These are phyloP conservation scores for Dolomedes plantarius DNA, from an alignment of 2,888 invertebrate species.

Conservation along the genomic window DNA sequence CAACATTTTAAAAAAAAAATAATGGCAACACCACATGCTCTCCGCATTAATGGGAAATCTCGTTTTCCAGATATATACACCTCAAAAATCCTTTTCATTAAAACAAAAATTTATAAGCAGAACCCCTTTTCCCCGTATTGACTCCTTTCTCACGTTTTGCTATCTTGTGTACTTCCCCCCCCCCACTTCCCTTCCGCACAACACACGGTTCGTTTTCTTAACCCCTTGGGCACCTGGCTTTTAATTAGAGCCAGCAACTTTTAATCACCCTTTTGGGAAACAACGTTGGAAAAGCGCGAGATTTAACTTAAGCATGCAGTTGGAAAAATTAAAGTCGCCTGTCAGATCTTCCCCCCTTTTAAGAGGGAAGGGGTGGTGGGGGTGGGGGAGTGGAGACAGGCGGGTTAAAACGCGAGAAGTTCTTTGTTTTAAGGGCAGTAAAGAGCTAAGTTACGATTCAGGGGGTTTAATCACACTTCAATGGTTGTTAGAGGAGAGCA, in stretches of 20 bases:
- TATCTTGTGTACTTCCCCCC: conserved; percentile 1
- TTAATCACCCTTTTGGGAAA: conserved; percentile 65
- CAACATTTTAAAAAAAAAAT: background rate
- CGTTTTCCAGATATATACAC: background rate
- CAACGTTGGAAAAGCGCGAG: conserved; percentile 25
- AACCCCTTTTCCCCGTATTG: background rate
- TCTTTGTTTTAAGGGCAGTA: conserved; percentile 49
- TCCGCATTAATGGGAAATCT: background rate
- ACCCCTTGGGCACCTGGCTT: conserved; percentile 58
- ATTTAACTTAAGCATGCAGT: conserved; percentile 50
- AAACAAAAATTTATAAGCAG: conserved; percentile 10
- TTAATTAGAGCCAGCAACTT: conserved; percentile 69
- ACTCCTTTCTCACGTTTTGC: conserved; percentile 4
- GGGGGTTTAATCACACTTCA: conserved; percentile 43
- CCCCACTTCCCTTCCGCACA: conserved; percentile 22
- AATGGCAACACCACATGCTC: conserved; percentile 2
- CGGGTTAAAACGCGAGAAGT: conserved; percentile 1
- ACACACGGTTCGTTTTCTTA: conserved; percentile 53
- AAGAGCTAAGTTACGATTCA: conserved; percentile 39
- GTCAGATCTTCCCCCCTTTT: conserved; percentile 37
- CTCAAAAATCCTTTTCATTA: conserved; percentile 11
- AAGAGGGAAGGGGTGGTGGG: background rate
- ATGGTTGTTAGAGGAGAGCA: background rate
- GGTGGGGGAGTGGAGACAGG: background rate
- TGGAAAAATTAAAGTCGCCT: conserved; percentile 64